phyloP scores from a whole-genome alignment of 2,113 vertebrate genomes.

The Misgurnus mizolepis region DNA sequence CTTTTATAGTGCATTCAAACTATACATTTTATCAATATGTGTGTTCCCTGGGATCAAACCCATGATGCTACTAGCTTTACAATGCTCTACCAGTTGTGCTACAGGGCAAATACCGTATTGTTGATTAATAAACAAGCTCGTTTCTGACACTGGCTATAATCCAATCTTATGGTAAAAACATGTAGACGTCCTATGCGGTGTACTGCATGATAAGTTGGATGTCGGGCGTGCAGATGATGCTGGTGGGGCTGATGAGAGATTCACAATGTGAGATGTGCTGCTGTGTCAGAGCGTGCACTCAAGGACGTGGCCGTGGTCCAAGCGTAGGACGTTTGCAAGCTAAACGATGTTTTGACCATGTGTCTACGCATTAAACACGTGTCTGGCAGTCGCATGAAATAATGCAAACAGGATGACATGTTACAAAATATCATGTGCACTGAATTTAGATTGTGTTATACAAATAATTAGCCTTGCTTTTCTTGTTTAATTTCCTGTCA shows the following conservation, averaged over 20 bases:
- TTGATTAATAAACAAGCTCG: too few species aligned
- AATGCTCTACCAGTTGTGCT: too few species aligned
- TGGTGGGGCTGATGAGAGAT: slow-evolving; percentile 9
- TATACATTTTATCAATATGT: too few species aligned
- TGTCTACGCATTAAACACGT: not conserved
- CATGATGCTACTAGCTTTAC: too few species aligned
- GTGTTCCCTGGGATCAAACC: too few species aligned
- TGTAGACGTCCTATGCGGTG: not conserved
- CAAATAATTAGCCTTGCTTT: slow-evolving; percentile 16
- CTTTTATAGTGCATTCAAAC: too few species aligned
- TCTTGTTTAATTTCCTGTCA: not conserved
- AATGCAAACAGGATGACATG: slow-evolving; percentile 2
- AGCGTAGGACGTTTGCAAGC: slow-evolving; percentile 11
- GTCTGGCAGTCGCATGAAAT: not conserved
- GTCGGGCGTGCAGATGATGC: not conserved
- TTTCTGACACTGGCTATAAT: not conserved
- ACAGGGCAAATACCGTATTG: too few species aligned
- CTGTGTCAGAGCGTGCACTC: slow-evolving; percentile 7
- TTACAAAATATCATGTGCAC: slow-evolving; percentile 11
- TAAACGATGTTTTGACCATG: slow-evolving; percentile 28
- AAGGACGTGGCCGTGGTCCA: slow-evolving; percentile 30
- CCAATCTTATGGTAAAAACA: not conserved
- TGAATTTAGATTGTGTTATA: not conserved
- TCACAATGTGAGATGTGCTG: slow-evolving; percentile 13
- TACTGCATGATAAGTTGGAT: not conserved